Percentiles rank a stretch among this genome's conserved stretches.
Conservation (phyloP, 2,888 invertebrate species). For the Acleris sparsana region DNA sequence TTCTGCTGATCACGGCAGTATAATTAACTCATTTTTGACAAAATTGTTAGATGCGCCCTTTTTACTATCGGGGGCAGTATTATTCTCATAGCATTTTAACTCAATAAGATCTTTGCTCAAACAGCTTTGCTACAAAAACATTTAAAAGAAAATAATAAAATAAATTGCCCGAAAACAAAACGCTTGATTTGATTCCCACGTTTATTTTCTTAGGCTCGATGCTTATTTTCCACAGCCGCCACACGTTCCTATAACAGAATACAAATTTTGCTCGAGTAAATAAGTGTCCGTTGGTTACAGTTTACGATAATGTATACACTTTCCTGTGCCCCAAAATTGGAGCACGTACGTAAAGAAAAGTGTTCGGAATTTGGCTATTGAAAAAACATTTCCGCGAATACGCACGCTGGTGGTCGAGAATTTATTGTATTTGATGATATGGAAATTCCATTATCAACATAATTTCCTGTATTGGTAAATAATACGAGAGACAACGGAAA, state of each 20-base stretch:
- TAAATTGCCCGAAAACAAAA: slow-evolving; percentile 17
- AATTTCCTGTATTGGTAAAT: slow-evolving; percentile 37
- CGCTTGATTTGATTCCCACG: slow-evolving; percentile 8
- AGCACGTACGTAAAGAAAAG: slow-evolving; percentile 46
- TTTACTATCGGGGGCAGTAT: too few species aligned
- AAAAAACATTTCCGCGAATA: slow-evolving; percentile 49
- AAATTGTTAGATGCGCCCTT: too few species aligned
- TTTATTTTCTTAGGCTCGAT: slow-evolving; percentile 18
- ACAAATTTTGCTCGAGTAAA: slow-evolving; percentile 42
- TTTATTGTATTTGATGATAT: slow-evolving; percentile 38
- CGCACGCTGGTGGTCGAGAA: slow-evolving; percentile 30
- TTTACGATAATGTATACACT: slow-evolving; percentile 42
- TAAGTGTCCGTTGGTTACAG: slow-evolving; percentile 43
- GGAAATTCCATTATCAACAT: slow-evolving; percentile 37
- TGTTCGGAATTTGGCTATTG: slow-evolving; percentile 52
- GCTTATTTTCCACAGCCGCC: slow-evolving; percentile 25
- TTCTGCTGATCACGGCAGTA: too few species aligned
- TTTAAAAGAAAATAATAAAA: background rate
- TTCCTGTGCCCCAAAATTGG: slow-evolving; percentile 38
- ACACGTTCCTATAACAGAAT: slow-evolving; percentile 38
- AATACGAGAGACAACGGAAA: slow-evolving; percentile 24
- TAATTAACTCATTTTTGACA: too few species aligned
- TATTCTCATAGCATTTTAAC: too few species aligned
- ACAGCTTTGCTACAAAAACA: too few species aligned
- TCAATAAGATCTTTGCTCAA: too few species aligned